These are phyloP conservation scores for Hemicordylus capensis DNA, from an alignment of 2,113 vertebrate species.

Conservation along the genomic window DNA sequence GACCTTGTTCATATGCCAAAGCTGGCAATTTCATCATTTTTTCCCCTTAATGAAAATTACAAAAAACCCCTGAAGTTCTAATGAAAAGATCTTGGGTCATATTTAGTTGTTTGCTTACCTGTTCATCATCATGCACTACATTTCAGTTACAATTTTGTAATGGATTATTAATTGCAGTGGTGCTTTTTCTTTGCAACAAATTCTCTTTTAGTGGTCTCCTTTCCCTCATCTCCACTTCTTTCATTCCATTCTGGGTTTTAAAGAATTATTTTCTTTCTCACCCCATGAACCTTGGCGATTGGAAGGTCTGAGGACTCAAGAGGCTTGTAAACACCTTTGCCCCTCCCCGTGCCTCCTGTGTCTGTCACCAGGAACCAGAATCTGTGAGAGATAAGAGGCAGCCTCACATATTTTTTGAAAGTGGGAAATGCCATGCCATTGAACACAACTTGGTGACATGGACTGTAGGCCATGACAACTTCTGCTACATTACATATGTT, in stretches of 20 bases:
- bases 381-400: too few relatives aligned
- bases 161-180: neutral
- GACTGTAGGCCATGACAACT: too few relatives aligned
- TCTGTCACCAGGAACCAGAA: too few relatives aligned
- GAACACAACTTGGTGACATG: too few relatives aligned
- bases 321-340: too few relatives aligned
- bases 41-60: constrained; percentile 11
- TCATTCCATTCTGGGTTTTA: neutral
- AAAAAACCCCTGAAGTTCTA: neutral
- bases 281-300: too few relatives aligned
- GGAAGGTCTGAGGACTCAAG: too few relatives aligned
- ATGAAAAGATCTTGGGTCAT: neutral
- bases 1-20: neutral
- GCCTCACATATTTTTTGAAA: too few relatives aligned
- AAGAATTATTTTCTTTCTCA: neutral
- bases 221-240: neutral
- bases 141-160: neutral
- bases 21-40: constrained; percentile 21
- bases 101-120: constrained; percentile 2
- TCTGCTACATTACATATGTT: too few relatives aligned
- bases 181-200: neutral
- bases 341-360: neutral
- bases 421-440: too few relatives aligned
- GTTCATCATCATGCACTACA: neutral
- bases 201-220: neutral